Base-by-base conservation (phyloP, 1,140 invertebrate species). In the Drosophila cardini region DNA sequence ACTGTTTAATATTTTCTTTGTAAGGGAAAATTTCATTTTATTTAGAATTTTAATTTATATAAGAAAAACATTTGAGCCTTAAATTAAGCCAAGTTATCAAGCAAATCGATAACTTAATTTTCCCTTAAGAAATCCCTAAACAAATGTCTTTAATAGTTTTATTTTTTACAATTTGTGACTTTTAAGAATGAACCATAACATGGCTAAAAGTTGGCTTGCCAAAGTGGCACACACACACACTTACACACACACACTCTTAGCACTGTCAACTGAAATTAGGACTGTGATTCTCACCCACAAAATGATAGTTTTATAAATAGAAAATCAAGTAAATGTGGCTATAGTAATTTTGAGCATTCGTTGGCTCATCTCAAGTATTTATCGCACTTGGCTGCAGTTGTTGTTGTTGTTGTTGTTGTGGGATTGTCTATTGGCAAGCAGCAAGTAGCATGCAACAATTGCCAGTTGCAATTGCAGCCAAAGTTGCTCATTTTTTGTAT, bases 401-500 rank as follows among this genome's bases (percentile, higher is more conserved):
- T 7, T 61, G 58, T 40, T 40, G 30, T 7, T 61, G 58, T 40
- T 40, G 58, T 34, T 62, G 45, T 21, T 48, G 60, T 52, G 60
- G 60, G 34, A 38, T 53, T 63, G 48, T 53, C 48, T 16, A 40
- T 46, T 67, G 21, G 9, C 40, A 56, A 63, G 11, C 61, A 64
- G 36, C 48, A 21, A 53, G 42, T 48, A 64, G 36, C 48, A 21
- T 42, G 42, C 34, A 52, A 40, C 57, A 43, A 42, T 42, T 63
- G 46, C 53, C 53, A 58, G 38, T 45, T 34, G 63, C 52, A 67
- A 67, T 60, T 58, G 34, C 55, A 52, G 65, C 34, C 65, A 55
- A 53, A 36, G 68, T 72, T 71, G n/a, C n/a, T 38, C n/a, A n/a
- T 9, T 36, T 36, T 32, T 38, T 55, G 2, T 55, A 76, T 68